A percentile compares a stretch with the other conserved stretches of the same genome.
These are phyloP conservation scores for Eudyptes chrysolophus DNA, from an alignment of 2,113 vertebrate genomes.

Conservation along the genomic window DNA sequence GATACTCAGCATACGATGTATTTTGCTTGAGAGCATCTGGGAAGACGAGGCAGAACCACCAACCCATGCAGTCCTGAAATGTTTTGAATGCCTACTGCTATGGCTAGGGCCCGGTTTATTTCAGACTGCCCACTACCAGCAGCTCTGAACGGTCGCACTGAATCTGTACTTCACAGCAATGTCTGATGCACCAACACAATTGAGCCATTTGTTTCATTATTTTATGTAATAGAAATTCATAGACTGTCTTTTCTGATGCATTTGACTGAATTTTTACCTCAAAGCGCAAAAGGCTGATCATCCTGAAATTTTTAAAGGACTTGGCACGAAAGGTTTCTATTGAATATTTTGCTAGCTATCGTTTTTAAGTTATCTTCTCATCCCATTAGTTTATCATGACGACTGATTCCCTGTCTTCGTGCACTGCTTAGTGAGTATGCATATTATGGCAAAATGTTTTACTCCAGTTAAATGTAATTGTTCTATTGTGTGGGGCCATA, in stretches of 20 bases:
- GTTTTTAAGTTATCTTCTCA: conserved; percentile 68
- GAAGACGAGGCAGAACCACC: conserved; percentile 39
- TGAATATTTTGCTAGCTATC: conserved; percentile 78
- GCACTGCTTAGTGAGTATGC: conserved; percentile 72
- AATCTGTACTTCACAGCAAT: conserved; percentile 71
- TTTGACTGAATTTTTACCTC: conserved; percentile 88
- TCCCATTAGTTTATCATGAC: conserved; percentile 65
- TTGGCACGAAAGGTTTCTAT: conserved; percentile 78
- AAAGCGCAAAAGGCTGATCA: conserved; percentile 74
- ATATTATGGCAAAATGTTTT: conserved; percentile 54
- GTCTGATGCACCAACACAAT: conserved; percentile 82
- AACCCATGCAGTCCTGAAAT: conserved; percentile 64
- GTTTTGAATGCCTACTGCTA: conserved; percentile 57
- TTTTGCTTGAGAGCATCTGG: conserved; percentile 87
- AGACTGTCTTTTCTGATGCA: conserved; percentile 82
- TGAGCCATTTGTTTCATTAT: conserved; percentile 90
- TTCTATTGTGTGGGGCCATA: conserved; percentile 85
- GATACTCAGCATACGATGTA: conserved; percentile 99
- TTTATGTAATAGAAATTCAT: conserved; percentile 70
- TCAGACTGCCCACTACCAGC: conserved; percentile 87
- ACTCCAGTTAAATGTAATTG: conserved; percentile 48
- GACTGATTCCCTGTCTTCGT: conserved; percentile 63
- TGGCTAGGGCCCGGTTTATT: conserved; percentile 59
- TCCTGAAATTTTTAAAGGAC: conserved; percentile 80
- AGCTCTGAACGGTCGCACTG: conserved; percentile 84